Base-by-base conservation (phyloP, 1,140 invertebrate genomes). In the Armadillidium nasatum region DNA sequence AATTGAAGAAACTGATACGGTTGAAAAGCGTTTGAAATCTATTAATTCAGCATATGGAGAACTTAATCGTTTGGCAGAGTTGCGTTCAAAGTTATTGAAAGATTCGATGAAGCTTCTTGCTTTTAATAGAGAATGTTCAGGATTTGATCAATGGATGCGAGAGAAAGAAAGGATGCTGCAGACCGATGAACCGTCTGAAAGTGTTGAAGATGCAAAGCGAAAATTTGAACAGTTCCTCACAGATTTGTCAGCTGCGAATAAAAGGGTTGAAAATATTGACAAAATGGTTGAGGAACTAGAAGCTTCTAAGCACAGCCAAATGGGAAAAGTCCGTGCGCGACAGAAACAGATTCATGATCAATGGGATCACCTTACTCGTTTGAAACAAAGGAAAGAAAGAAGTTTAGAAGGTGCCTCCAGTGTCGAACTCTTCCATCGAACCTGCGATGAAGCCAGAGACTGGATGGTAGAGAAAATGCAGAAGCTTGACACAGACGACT, bases 121-220 rank as follows among this genome's bases (percentile, higher is more conserved):
- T 44, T 98, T 98, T 87, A 96, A 96, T 84, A 89, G 92, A n/a
- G 96, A 99, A 84, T 99, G 96, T 86, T 95, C 98, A 83, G 95
- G 97, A 84, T 97, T 99, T 84, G 96, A 98, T 85, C 91, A 92
- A 79, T 99, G 97, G 97, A 96, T 98, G 83, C 92, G 92, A 82
- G 96, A 98, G 76, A 98, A 96, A 83, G 94, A 97, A 84, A 91
- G 93, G 82, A 88, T 96, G 85, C 86, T 98, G 23, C 87, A 91
- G 66, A 88, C 91, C 11, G 93, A 96, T 76, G 95, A 97, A 81
- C 89, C 89, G 13, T 88, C 90, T 15, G 94, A 96, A 78, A 94
- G 92, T 82, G 94, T 98, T n/a, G 94, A 97, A 82, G 94, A 91
- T 22, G 94, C 95, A 19, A 95, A 94, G 84, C 89, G 94, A 82